phyloP scores from a whole-genome alignment of 2,113 vertebrate species.

The Mystacornis crossleyi region DNA sequence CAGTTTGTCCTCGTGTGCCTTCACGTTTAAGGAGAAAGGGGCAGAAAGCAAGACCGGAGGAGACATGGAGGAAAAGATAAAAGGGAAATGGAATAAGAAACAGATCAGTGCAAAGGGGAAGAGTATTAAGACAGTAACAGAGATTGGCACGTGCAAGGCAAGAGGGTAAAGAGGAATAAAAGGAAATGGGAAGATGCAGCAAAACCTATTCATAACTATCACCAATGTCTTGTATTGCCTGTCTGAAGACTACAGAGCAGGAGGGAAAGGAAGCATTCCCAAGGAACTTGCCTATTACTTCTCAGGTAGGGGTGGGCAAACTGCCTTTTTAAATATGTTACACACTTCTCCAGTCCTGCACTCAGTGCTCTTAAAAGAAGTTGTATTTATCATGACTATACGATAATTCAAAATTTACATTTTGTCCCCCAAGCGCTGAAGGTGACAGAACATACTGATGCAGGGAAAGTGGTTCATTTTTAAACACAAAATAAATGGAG shows the following conservation, averaged over 20 bases:
- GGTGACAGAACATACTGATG: background rate
- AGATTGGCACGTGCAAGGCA: background rate
- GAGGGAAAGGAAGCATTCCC: background rate
- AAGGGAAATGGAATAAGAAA: background rate
- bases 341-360: background rate
- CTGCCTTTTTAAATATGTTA: background rate
- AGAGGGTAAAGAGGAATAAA: background rate
- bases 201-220: background rate
- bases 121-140: accelerated
- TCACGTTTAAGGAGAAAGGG: background rate
- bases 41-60: background rate
- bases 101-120: background rate
- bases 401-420: background rate
- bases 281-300: background rate
- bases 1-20: background rate
- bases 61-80: background rate
- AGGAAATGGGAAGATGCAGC: background rate
- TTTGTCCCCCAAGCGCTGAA: background rate
- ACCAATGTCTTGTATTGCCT: background rate
- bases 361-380: background rate
- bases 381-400: background rate
- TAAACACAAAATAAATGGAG: background rate
- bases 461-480: background rate
- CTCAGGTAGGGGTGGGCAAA: background rate
- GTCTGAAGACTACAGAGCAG: background rate